These are phyloP conservation scores for Cheilinus undulatus DNA, from an alignment of 2,113 vertebrate species.

Conservation along the genomic window DNA sequence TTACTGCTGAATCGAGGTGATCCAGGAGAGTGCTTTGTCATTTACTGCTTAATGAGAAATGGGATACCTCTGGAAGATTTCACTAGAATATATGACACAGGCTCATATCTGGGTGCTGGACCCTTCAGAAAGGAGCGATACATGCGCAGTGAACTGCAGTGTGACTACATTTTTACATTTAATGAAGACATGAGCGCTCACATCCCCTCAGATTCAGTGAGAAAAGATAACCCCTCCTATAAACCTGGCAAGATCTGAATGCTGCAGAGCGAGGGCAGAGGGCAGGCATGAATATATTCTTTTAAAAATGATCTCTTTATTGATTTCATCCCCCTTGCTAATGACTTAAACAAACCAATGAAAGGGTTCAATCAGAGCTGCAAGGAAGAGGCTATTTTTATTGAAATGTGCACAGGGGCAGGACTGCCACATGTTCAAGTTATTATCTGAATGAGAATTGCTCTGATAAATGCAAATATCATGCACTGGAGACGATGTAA, in stretches of 20 bases:
- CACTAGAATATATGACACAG: slow-evolving; percentile 20
- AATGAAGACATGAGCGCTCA: slow-evolving; percentile 50
- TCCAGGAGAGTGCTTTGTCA: slow-evolving; percentile 44
- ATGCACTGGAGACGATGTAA: slow-evolving; percentile 33
- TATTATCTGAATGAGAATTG: slow-evolving; percentile 30
- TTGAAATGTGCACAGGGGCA: slow-evolving; percentile 16
- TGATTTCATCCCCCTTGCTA: slow-evolving; percentile 31
- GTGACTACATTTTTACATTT: slow-evolving; percentile 50
- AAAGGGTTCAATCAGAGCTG: not conserved
- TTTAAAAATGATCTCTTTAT: slow-evolving; percentile 37
- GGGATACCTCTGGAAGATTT: slow-evolving; percentile 50
- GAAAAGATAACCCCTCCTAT: slow-evolving; percentile 42
- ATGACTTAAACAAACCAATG: not conserved
- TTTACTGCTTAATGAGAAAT: slow-evolving; percentile 57
- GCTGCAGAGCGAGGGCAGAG: slow-evolving; percentile 10
- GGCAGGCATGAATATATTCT: slow-evolving; percentile 30
- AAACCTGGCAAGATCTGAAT: slow-evolving; percentile 27
- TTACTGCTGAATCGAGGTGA: slow-evolving; percentile 43
- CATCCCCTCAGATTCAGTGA: slow-evolving; percentile 45
- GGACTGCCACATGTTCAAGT: slow-evolving; percentile 18
- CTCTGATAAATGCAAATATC: slow-evolving; percentile 51
- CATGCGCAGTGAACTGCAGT: slow-evolving; percentile 45
- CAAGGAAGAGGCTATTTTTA: slow-evolving; percentile 1
- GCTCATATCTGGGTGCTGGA: slow-evolving; percentile 14
- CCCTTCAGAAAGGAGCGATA: slow-evolving; percentile 44